Evolutionary conservation across 2,888 invertebrate genomes (phyloP).

Genomic region (Petrolisthes cinctipes): DNA sequence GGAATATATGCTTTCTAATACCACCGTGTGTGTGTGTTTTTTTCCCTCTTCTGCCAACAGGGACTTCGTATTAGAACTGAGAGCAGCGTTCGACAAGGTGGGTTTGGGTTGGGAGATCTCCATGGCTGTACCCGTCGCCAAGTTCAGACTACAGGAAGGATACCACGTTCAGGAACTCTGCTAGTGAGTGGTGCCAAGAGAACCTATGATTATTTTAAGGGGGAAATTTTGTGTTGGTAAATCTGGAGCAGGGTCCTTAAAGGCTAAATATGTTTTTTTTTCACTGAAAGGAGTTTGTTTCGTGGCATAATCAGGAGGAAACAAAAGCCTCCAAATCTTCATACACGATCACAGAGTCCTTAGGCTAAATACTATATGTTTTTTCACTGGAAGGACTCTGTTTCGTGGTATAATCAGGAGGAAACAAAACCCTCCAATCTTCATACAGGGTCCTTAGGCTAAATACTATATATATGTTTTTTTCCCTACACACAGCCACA

Average conservation of each 20-base stretch:
- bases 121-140: constrained; percentile 66
- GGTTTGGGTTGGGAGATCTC: constrained; percentile 66
- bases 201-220: neutral
- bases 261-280: neutral
- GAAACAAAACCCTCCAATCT: too few species aligned
- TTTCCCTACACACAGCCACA: constrained; percentile 17
- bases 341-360: too few species aligned
- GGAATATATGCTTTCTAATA: too few species aligned
- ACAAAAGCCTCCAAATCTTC: neutral
- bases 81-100: constrained; percentile 64
- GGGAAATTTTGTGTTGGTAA: too few species aligned
- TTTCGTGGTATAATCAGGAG: too few species aligned
- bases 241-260: too few species aligned
- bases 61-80: constrained; percentile 66
- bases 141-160: constrained; percentile 75
- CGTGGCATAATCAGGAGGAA: too few species aligned
- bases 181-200: constrained; percentile 68
- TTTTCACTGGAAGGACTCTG: neutral
- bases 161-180: constrained; percentile 76
- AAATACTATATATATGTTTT: neutral
- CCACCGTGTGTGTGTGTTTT: neutral
- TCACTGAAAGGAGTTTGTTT: too few species aligned
- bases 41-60: constrained; percentile 19
- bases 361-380: neutral
- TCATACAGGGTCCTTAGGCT: too few species aligned